Percentiles rank a stretch among this genome's conserved stretches.
phyloP scores from a whole-genome alignment of 92 coral and sea anemone species.

The Siderastrea radians region DNA sequence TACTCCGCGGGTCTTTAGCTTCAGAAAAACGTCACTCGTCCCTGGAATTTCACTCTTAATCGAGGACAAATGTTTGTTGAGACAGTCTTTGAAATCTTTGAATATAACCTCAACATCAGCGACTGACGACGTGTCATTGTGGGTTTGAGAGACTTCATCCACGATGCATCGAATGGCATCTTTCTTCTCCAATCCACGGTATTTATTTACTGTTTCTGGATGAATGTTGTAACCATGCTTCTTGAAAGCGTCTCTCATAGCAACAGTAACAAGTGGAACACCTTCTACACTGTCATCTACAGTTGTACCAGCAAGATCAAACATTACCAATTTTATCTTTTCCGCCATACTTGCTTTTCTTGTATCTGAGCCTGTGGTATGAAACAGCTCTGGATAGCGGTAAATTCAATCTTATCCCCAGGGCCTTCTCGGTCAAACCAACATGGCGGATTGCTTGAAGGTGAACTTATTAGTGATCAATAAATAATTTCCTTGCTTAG shows the following conservation, averaged over 20 bases:
- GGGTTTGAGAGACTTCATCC: neutral
- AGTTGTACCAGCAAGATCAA: constrained; percentile 98
- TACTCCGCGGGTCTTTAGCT: constrained; percentile 76
- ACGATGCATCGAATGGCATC: constrained; percentile 80
- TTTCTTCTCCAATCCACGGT: constrained; percentile 96
- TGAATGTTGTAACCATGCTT: constrained; percentile 76
- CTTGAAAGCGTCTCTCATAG: constrained; percentile 85
- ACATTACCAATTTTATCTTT: constrained; percentile 78
- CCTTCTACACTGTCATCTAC: constrained; percentile 92
- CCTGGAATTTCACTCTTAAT: constrained; percentile 93
- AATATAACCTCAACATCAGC: constrained; percentile 70
- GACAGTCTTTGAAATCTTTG: constrained; percentile 77
- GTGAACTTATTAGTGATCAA: neutral
- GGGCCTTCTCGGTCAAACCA: constrained; percentile 24
- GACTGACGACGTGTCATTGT: constrained; percentile 12
- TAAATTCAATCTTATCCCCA: constrained; percentile 77
- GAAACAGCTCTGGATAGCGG: constrained; percentile 11
- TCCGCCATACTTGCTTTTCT: constrained; percentile 59
- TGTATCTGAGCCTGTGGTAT: constrained; percentile 5
- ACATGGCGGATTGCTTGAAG: constrained; percentile 76
- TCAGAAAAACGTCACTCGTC: constrained; percentile 75
- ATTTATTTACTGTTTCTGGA: constrained; percentile 81
- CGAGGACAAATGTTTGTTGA: constrained; percentile 68
- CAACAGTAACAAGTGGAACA: constrained; percentile 90
- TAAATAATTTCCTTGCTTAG: too few relatives aligned